Evolutionary conservation across 2,113 vertebrate genomes (phyloP).

Genomic region (Tonatia bakeri): DNA sequence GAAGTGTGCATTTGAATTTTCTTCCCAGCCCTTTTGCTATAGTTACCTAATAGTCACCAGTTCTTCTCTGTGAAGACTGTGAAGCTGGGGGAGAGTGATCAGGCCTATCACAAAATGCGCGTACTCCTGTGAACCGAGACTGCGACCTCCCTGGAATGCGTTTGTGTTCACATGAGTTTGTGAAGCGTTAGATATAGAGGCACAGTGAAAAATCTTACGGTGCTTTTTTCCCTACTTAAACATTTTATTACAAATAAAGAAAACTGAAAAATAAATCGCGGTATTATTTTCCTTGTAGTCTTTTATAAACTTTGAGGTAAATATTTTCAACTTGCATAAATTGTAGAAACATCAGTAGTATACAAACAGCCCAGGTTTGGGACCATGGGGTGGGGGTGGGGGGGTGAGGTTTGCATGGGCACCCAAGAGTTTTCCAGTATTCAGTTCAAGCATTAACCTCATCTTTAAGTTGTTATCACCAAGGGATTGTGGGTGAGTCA

Average conservation of each 20-base stretch:
- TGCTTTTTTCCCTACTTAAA: neutral
- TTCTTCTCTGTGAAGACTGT: neutral
- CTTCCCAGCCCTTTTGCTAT: neutral
- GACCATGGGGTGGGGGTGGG: no score
- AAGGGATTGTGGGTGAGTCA: neutral
- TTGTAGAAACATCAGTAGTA: neutral
- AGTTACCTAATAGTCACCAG: neutral
- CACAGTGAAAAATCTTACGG: neutral
- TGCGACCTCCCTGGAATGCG: neutral
- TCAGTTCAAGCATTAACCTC: neutral
- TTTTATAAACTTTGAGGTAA: neutral
- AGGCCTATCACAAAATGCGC: neutral
- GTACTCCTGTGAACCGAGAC: neutral
- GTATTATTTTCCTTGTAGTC: neutral
- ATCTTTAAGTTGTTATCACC: neutral
- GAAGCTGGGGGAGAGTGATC: neutral
- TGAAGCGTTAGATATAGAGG: neutral
- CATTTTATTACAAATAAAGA: conserved; percentile 41
- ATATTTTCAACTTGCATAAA: neutral
- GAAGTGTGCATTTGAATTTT: neutral
- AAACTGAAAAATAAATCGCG: neutral
- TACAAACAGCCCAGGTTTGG: neutral
- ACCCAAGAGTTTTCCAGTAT: neutral
- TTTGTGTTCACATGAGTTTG: neutral
- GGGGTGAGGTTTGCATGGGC: neutral